Base-by-base conservation (phyloP, 2,797 vertebrate genomes). In the Cyclura pinguis region DNA sequence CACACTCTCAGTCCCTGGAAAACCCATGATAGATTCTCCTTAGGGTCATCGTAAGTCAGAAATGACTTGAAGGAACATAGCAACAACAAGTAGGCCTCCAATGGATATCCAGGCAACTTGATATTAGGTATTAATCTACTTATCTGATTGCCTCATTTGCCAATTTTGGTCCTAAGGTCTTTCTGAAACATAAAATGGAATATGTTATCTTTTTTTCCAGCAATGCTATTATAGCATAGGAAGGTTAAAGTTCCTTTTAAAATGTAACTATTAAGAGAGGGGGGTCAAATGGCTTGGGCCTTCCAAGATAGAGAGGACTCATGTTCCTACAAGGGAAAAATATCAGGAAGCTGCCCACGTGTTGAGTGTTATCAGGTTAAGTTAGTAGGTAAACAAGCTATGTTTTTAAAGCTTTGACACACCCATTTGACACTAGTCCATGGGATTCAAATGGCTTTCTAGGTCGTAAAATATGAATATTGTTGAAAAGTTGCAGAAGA, bases 401-500 rank as follows among this genome's bases (percentile, higher is more conserved):
- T 42, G 3, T 42, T 42, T 18, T 59, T 52, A 52, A 52, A 52
- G 50, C 6, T 52, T 90, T 64, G 74, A 84, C 42, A 42, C 42
- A 42, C 42, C 42, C 42, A 42, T 42, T 89, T 92, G 88, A 87
- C 86, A 89, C 62, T 80, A 12, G 76, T 88, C 57, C n/a, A 0
- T 50, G 62, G 86, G 29, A 62, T 29, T 78, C 69, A 52, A 50
- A 80, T 80, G 73, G 10, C 3, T n/a, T 84, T 89, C 59, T 35
- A 92, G 90, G 88, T 13, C 13, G 14, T 74, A 35, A 74, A 74
- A 18, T 80, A 86, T 0, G 0, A 89, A 22, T 2, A 57, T 88
- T 92, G 85, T 86, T 92, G 85, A 50, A 85, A 92, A 90, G 92
- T 87, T 10, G 35, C 86, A 88, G 22, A 87, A 59, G 8, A 6